Percentiles rank a stretch among this genome's conserved stretches.
Evolutionary conservation across 2,888 invertebrate species (phyloP).

Genomic region (Sinohyriopsis cumingii): DNA sequence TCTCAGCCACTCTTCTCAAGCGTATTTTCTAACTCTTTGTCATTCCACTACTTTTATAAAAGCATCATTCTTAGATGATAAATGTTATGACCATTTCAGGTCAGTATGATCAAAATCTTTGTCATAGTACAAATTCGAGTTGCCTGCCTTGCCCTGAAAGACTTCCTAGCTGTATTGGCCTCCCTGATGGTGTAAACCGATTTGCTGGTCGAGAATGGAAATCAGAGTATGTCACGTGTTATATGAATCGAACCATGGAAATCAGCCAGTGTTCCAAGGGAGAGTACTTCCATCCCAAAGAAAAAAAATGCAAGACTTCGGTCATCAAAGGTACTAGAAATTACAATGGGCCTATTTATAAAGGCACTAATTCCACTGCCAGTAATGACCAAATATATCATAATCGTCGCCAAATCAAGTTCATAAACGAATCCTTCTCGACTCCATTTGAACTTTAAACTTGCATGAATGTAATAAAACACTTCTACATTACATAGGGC

Average conservation of each 20-base stretch:
- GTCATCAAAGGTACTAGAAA: slow-evolving; percentile 27
- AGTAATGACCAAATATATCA: neutral
- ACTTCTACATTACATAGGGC: no score
- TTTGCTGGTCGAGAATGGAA: slow-evolving; percentile 28
- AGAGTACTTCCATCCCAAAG: slow-evolving; percentile 33
- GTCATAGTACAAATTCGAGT: slow-evolving; percentile 11
- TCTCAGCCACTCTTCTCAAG: no score
- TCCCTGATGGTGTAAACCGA: slow-evolving; percentile 29
- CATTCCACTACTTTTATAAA: no score
- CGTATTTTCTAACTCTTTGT: no score
- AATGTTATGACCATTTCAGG: slow-evolving; percentile 20
- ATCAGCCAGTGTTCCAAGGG: slow-evolving; percentile 31
- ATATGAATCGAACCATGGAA: slow-evolving; percentile 35
- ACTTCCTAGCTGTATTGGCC: slow-evolving; percentile 39
- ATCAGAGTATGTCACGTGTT: slow-evolving; percentile 29
- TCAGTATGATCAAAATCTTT: slow-evolving; percentile 42
- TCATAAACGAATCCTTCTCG: no score
- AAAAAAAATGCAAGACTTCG: slow-evolving; percentile 19
- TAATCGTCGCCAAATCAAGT: no score
- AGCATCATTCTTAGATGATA: no score
- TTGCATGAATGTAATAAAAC: no score
- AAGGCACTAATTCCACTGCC: no score
- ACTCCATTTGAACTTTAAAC: no score
- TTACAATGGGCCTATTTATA: no score
- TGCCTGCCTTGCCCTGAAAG: slow-evolving; percentile 39